Evolutionary conservation across 2,113 vertebrate genomes (phyloP), one percentile per base, ranked within the genome.

Genomic region (Hymenochirus boettgeri): DNA sequence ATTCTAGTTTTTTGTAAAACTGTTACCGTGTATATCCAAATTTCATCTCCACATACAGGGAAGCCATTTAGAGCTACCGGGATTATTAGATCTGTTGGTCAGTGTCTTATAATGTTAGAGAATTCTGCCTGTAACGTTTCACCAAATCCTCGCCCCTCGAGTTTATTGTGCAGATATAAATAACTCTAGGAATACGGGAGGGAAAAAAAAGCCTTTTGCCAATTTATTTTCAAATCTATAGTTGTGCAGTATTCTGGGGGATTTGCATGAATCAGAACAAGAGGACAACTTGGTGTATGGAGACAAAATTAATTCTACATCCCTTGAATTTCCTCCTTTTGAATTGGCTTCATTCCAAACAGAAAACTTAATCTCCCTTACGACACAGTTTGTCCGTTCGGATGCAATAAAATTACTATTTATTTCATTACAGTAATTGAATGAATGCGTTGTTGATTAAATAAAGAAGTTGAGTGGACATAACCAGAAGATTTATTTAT

Each of bases 161-260:
- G 27, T 39, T 39, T 39, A n/a, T 33, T 50, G n/a, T 19, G 52
- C 13, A 59, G 33, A 46, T 29, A 58, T 25, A 46, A 7, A 59
- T 7, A 5, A 26, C 27, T 18, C 15, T 2, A 10, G 42, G 10
- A 67, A 22, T 19, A 55, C 10, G 25, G 15, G 57, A 45, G 25
- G 24, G 42, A n/a, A 55, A 35, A 39, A 50, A 57, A 33, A n/a
- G n/a, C n/a, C n/a, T n/a, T n/a, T 47, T 24, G 18, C 18, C 66
- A 83, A 79, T 85, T 81, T 81, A 80, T 85, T 82, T 79, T 81
- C 73, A 82, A 80, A 85, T 79, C 74, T 76, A 73, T n/a, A 82
- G 81, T 79, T 79, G 75, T 79, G 74, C 56, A 42, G 29, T 19
- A 46, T 42, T n/a, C n/a, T 72, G 74, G 78, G 73, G 77, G 80